Percentiles rank a stretch among this genome's conserved stretches.
Conservation (phyloP, 2,888 invertebrate species). For the Limnephilus rhombicus region DNA sequence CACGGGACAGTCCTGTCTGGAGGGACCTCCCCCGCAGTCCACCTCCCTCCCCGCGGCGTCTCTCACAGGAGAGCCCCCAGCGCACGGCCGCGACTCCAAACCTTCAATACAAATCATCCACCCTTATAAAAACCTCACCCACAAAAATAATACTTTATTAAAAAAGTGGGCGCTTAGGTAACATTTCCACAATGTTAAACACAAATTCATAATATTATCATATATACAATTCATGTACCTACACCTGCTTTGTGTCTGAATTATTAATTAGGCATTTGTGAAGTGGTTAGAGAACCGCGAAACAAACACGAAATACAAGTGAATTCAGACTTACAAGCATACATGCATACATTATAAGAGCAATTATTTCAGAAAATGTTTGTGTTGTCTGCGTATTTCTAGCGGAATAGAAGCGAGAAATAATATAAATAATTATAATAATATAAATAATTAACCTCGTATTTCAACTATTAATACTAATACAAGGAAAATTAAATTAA, state of each 20-base stretch:
- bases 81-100: constrained; percentile 92
- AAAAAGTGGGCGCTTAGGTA: not conserved
- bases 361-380: not conserved
- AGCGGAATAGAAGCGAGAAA: not conserved
- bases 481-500: not conserved
- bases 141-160: not conserved
- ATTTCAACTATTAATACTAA: not conserved
- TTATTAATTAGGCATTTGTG: not conserved
- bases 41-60: constrained; percentile 85
- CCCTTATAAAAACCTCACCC: not conserved
- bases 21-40: constrained; percentile 89
- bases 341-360: not conserved
- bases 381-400: not conserved
- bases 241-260: not conserved
- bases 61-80: constrained; percentile 87
- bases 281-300: not conserved
- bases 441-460: not conserved
- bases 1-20: constrained; percentile 88
- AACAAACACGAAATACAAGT: not conserved
- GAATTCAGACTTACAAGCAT: not conserved
- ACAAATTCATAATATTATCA: not conserved
- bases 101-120: constrained; percentile 71
- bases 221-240: not conserved
- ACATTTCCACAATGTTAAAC: not conserved
- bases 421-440: too few relatives aligned